Base-by-base conservation (phyloP, 2,113 vertebrate genomes). In the Arothron firmamentum region DNA sequence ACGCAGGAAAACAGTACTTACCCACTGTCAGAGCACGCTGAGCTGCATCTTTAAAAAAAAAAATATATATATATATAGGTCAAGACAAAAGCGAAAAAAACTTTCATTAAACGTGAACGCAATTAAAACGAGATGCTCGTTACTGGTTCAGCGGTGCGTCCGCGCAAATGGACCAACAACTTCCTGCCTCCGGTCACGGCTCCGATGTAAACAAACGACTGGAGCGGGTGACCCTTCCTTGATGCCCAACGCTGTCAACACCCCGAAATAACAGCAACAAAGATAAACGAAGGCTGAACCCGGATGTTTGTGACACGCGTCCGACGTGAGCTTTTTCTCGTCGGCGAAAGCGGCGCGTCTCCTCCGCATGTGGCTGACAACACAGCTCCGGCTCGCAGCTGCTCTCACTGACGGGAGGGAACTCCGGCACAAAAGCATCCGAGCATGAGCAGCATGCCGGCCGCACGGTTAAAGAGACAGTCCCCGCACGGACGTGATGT, bases 391-490 rank as follows among this genome's bases (percentile, higher is more conserved):
- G 41, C 25, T 41, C 52, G 54, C 80, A 72, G 83, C 83, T 80
- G 71, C 18, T 59, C 49, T 55, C 17, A 15, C 58, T 74, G 69
- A 62, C 49, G 17, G 69, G 34, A 38, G 74, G 64, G 43, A 62
- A 80, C 62, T 81, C 80, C 70, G 54, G 80, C 66, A 75, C 70
- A 62, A 75, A 38, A 79, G 66, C 70, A n/a, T 64, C 52, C 56
- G 81, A 79, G 83, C 81, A 79, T 79, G 78, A 68, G 85, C 83
- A 80, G 83, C 67, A 48, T 23, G 56, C 15, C 13, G 62, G 9
- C 54, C 21, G 6, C 64, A 31, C 28, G 65, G 74, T 86, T 86
- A 88, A 88, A 86, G 86, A 76, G 80, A 2, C 83, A 78, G 80
- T 48, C 31, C 31, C 72, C 67, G 6, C 48, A 18, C 9, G 13